These are phyloP conservation scores for Struthio camelus DNA, from an alignment of 2,113 vertebrate species.

Conservation along the genomic window DNA sequence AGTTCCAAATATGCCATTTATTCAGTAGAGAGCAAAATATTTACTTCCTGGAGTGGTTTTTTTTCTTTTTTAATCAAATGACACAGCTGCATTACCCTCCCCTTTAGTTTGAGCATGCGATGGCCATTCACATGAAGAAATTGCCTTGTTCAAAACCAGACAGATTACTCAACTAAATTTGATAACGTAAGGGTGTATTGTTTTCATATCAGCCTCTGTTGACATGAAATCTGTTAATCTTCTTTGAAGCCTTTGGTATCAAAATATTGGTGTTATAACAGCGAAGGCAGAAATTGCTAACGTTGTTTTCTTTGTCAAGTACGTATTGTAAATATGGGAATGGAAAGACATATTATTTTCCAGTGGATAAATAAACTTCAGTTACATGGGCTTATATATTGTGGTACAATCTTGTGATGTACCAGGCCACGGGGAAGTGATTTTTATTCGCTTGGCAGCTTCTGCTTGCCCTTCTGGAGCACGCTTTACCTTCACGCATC, in stretches of 20 bases:
- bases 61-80: neutral
- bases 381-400: neutral
- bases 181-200: neutral
- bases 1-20: neutral
- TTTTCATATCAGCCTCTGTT: neutral
- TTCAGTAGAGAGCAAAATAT: slow-evolving; percentile 11
- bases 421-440: neutral
- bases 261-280: slow-evolving; percentile 2
- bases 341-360: neutral
- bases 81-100: neutral
- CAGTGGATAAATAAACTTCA: neutral
- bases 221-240: neutral
- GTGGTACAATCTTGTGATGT: neutral
- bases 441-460: neutral
- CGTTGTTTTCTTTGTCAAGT: neutral
- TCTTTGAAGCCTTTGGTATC: neutral
- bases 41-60: neutral
- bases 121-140: neutral
- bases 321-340: accelerated
- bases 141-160: neutral
- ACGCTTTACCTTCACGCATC: neutral
- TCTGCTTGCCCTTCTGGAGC: neutral
- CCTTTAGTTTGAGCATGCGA: neutral
- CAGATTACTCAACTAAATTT: neutral
- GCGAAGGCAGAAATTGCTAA: neutral